Evolutionary conservation across 2,113 vertebrate species (phyloP).

Genomic region (Bolborhynchus lineola): DNA sequence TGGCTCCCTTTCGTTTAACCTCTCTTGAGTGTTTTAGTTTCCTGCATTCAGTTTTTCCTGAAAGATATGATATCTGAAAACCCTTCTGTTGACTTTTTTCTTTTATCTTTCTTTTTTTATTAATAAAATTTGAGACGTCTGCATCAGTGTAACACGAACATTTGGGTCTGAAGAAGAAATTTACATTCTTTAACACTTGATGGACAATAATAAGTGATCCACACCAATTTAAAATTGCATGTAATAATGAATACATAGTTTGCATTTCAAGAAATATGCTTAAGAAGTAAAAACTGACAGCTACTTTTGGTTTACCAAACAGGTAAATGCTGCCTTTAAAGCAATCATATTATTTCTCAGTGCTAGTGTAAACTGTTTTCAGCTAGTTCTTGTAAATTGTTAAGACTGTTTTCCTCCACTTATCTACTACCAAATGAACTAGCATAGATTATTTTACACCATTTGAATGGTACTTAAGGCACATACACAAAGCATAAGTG

Average conservation of each 20-base stretch:
- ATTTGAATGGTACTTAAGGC: background rate
- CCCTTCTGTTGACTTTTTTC: background rate
- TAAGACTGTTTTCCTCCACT: background rate
- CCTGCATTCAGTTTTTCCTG: background rate
- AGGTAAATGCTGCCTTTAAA: background rate
- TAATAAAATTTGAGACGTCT: background rate
- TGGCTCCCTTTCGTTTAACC: background rate
- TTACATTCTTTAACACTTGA: background rate
- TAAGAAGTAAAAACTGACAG: background rate
- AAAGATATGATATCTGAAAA: background rate
- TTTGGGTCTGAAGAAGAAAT: background rate
- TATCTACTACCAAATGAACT: background rate
- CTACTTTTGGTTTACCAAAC: background rate
- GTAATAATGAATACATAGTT: background rate
- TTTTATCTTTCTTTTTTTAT: background rate
- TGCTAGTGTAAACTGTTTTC: background rate
- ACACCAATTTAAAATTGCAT: background rate
- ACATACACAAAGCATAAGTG: background rate
- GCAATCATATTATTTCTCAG: background rate
- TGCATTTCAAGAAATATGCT: background rate
- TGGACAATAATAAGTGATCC: background rate
- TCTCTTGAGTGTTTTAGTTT: background rate
- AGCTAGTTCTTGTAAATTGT: background rate
- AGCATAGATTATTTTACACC: background rate
- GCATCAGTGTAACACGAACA: background rate